phyloP scores from a whole-genome alignment of 2,888 invertebrate species.

The Halocaridina rubra region DNA sequence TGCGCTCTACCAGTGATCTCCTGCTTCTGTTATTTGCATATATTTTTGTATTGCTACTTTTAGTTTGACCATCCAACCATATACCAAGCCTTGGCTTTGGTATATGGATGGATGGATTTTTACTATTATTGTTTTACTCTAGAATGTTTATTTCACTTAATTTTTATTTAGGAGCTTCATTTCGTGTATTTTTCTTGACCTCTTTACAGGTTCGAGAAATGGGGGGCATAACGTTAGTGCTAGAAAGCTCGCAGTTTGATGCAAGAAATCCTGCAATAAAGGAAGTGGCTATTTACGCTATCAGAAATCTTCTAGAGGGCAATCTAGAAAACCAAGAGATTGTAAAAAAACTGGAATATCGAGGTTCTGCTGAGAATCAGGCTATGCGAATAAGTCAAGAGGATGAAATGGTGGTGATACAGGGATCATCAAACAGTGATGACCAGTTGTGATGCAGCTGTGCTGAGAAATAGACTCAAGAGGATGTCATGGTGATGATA shows the following conservation, averaged over 20 bases:
- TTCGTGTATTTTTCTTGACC: not conserved
- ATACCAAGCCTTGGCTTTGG: not conserved
- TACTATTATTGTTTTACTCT: not conserved
- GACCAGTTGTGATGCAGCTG: too few relatives aligned
- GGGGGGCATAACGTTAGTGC: constrained; percentile 20
- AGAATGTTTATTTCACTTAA: not conserved
- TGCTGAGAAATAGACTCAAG: too few relatives aligned
- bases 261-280: constrained; percentile 43
- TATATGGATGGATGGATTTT: not conserved
- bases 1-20: too few relatives aligned
- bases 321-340: constrained; percentile 48
- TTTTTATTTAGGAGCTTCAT: not conserved
- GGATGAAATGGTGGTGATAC: constrained; percentile 26
- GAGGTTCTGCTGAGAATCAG: constrained; percentile 28
- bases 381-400: constrained; percentile 2
- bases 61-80: too few relatives aligned
- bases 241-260: constrained; percentile 52
- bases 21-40: too few relatives aligned
- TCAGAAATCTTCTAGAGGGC: constrained; percentile 46
- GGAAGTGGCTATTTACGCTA: constrained; percentile 40
- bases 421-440: too few relatives aligned
- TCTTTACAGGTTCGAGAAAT: constrained; percentile 38
- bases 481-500: too few relatives aligned
- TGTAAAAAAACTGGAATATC: constrained; percentile 6
- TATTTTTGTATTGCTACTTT: too few relatives aligned